A percentile compares a stretch with the other conserved stretches of the same genome.
Evolutionary conservation across 2,797 vertebrate genomes (phyloP).

Genomic region (Siniperca obscura): DNA sequence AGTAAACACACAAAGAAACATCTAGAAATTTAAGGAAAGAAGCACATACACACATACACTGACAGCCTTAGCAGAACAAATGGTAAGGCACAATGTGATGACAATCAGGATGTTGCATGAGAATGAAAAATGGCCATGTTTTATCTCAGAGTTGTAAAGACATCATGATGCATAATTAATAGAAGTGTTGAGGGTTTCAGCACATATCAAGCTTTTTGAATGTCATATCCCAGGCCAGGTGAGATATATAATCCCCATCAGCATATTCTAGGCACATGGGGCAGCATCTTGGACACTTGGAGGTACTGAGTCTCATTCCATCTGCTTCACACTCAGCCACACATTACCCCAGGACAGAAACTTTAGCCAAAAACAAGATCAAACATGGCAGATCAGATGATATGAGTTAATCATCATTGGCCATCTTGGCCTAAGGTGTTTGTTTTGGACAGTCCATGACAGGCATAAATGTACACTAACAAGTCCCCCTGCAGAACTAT

Average conservation of each 20-base stretch:
- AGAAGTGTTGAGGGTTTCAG: not conserved
- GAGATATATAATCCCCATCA: not conserved
- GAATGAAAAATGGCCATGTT: not conserved
- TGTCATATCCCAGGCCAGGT: not conserved
- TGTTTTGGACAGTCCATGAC: not conserved
- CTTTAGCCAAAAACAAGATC: conserved; percentile 27
- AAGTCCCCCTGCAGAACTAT: not conserved
- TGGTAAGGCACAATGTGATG: not conserved
- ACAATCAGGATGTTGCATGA: not conserved
- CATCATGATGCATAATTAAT: not conserved
- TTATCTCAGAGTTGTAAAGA: not conserved
- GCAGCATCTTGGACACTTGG: conserved; percentile 4
- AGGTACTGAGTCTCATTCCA: conserved; percentile 5
- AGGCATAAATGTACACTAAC: not conserved
- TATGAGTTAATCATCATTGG: not conserved
- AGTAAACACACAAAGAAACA: conserved; percentile 36
- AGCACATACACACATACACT: not conserved
- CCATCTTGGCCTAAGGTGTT: not conserved
- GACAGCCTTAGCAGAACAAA: not conserved
- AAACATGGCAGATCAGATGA: conserved; percentile 19
- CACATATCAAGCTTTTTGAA: not conserved
- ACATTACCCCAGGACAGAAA: not conserved
- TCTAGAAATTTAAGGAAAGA: conserved; percentile 20
- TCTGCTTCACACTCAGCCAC: not conserved
- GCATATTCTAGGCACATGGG: not conserved